Percentiles rank a stretch among this genome's conserved stretches.
Evolutionary conservation across 1,140 invertebrate species (phyloP).

Genomic region (Drosophila takahashii): DNA sequence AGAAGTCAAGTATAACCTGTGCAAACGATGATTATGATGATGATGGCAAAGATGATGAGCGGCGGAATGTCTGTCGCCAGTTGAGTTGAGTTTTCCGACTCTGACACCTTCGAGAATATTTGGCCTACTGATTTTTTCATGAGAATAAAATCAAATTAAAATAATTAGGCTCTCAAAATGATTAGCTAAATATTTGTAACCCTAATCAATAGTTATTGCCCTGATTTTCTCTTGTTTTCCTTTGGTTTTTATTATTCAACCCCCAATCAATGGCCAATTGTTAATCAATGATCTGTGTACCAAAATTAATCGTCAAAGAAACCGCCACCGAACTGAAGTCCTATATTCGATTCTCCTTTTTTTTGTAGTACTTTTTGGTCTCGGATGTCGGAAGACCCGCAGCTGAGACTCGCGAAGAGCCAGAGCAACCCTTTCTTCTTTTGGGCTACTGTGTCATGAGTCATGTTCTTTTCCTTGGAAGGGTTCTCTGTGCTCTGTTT

Average conservation of each 20-base stretch:
- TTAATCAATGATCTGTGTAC: conserved; percentile 69
- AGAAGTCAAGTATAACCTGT: conserved; percentile 38
- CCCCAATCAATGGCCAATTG: conserved; percentile 68
- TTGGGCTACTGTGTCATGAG: conserved; percentile 9
- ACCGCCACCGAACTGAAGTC: conserved; percentile 53
- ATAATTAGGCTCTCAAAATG: background rate
- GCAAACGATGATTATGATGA: conserved; percentile 48
- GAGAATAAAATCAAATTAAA: background rate
- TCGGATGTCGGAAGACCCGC: conserved; percentile 34
- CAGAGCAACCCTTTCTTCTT: conserved; percentile 24
- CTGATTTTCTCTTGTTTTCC: background rate
- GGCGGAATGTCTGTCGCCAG: conserved; percentile 26
- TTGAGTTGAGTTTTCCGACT: conserved; percentile 7
- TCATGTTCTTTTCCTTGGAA: conserved; percentile 11
- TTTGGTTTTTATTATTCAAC: background rate
- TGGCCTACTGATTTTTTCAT: no score
- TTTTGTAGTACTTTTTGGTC: conserved; percentile 6
- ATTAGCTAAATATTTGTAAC: conserved; percentile 10
- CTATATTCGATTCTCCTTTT: conserved; percentile 14
- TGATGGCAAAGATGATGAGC: conserved; percentile 30
- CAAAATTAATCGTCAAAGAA: conserved; percentile 68
- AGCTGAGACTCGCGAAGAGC: conserved; percentile 22
- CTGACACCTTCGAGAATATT: conserved; percentile 23
- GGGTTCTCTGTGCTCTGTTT: conserved; percentile 28
- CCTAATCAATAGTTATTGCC: conserved; percentile 2